These are phyloP conservation scores for Lophotriccus pileatus DNA, from an alignment of 2,797 vertebrate species.

Conservation along the genomic window DNA sequence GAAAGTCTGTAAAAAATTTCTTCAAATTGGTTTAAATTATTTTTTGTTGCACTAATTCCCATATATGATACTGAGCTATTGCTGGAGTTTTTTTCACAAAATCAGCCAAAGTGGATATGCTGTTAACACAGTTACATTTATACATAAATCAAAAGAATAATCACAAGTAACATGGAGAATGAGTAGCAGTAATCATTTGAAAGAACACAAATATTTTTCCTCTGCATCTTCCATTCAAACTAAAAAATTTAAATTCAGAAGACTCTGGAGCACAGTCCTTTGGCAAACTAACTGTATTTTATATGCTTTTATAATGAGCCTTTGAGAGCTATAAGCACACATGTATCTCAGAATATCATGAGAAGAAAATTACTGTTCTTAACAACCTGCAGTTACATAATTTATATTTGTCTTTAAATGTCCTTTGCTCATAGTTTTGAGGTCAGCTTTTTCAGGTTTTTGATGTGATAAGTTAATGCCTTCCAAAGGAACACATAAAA, in stretches of 20 bases:
- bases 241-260: not conserved
- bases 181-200: not conserved
- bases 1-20: not conserved
- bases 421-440: constrained; percentile 4
- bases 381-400: not conserved
- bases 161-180: not conserved
- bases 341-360: not conserved
- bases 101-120: not conserved
- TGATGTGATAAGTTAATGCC: not conserved
- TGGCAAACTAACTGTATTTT: not conserved
- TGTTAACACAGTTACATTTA: not conserved
- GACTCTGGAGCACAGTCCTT: not conserved
- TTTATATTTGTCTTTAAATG: constrained; percentile 6
- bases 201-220: not conserved
- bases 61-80: not conserved
- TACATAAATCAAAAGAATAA: not conserved
- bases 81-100: not conserved
- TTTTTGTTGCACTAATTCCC: not conserved
- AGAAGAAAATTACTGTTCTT: not conserved
- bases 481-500: constrained; percentile 39
- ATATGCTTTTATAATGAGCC: not conserved
- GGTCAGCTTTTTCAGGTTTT: constrained; percentile 24
- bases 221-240: not conserved
- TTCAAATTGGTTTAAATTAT: not conserved
- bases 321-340: not conserved